Evolutionary conservation across 2,113 vertebrate genomes (phyloP).

Genomic region (Carassius gibelio): DNA sequence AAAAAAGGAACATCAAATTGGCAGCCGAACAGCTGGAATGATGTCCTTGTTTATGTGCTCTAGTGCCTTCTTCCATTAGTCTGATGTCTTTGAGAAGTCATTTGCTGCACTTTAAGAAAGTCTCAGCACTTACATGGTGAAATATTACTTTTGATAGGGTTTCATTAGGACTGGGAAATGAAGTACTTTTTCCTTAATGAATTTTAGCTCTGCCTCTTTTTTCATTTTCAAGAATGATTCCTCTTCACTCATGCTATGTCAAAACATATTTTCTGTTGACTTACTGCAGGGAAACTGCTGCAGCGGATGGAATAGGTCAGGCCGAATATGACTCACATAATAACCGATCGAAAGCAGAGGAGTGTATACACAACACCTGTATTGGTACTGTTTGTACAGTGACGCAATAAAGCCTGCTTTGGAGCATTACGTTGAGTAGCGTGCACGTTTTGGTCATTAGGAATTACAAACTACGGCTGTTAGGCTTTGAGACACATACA

Average conservation of each 20-base stretch:
- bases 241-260: conserved; percentile 18
- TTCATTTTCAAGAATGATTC: not conserved
- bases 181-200: conserved; percentile 72
- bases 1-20: conserved; percentile 81
- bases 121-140: conserved; percentile 82
- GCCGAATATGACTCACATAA: not conserved
- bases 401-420: conserved; percentile 32
- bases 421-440: conserved; percentile 53
- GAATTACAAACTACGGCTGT: conserved; percentile 65
- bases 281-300: conserved; percentile 13
- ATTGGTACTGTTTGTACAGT: conserved; percentile 22
- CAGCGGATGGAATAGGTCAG: not conserved
- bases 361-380: conserved; percentile 14
- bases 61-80: conserved; percentile 81
- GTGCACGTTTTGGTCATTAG: conserved; percentile 57
- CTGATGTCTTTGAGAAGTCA: conserved; percentile 73
- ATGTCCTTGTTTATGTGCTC: conserved; percentile 86
- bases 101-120: conserved; percentile 78
- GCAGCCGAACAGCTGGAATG: conserved; percentile 79
- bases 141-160: conserved; percentile 78
- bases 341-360: not conserved
- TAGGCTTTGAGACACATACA: conserved; percentile 59
- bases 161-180: conserved; percentile 78
- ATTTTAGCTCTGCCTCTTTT: conserved; percentile 46
- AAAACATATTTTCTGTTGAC: conserved; percentile 24